phyloP scores from a whole-genome alignment of 1,140 invertebrate genomes.

The Meloidogyne floridensis region DNA sequence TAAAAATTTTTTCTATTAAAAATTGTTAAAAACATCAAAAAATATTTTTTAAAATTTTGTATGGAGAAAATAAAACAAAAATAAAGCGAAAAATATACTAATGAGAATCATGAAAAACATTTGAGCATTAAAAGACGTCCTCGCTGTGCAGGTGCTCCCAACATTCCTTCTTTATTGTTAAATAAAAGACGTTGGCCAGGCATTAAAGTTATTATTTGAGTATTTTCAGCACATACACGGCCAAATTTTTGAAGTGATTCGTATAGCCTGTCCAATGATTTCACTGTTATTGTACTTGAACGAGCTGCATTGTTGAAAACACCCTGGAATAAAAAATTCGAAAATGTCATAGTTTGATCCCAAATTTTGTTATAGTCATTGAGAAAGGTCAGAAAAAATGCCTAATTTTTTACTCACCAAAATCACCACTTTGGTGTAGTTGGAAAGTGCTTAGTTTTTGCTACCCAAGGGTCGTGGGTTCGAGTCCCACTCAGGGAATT shows the following conservation, averaged over 20 bases:
- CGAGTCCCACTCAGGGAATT: too few species aligned
- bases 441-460: too few species aligned
- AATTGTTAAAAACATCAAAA: not conserved
- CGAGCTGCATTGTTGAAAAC: constrained; percentile 46
- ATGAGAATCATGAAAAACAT: constrained; percentile 29
- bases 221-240: constrained; percentile 38
- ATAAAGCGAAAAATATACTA: constrained; percentile 7
- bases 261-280: constrained; percentile 45
- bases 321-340: constrained; percentile 31
- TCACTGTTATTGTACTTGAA: constrained; percentile 40
- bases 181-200: constrained; percentile 46
- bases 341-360: constrained; percentile 8
- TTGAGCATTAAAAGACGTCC: constrained; percentile 36
- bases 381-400: too few species aligned
- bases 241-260: constrained; percentile 46
- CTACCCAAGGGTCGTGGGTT: too few species aligned
- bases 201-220: constrained; percentile 24
- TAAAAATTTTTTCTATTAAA: not conserved
- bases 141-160: constrained; percentile 43
- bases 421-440: too few species aligned
- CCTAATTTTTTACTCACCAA: too few species aligned
- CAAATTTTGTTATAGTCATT: not conserved
- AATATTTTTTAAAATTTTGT: not conserved
- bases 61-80: not conserved
- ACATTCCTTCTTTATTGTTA: constrained; percentile 39